Percentiles rank a stretch among this genome's conserved stretches.
These are phyloP conservation scores for Octonoba sinensis DNA, from an alignment of 2,888 invertebrate species.

Conservation along the genomic window DNA sequence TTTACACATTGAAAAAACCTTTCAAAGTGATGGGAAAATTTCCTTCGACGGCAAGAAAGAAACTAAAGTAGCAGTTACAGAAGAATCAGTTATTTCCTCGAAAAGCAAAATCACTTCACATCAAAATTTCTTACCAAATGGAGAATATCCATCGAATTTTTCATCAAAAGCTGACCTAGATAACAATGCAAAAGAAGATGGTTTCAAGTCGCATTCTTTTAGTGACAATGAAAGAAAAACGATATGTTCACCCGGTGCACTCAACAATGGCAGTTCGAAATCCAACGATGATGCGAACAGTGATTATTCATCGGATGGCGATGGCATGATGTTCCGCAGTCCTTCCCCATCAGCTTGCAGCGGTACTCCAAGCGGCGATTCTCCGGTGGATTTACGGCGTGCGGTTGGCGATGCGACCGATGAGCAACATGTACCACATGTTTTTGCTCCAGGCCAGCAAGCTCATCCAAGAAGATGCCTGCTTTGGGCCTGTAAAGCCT, in stretches of 20 bases:
- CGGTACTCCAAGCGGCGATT: not conserved
- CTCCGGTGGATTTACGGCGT: constrained; percentile 31
- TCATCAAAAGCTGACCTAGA: too few relatives aligned
- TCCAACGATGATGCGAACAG: not conserved
- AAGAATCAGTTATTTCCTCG: too few relatives aligned
- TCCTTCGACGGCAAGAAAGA: too few relatives aligned
- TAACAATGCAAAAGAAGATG: not conserved
- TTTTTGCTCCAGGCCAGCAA: constrained; percentile 55
- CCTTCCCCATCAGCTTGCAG: constrained; percentile 19
- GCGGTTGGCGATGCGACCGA: constrained; percentile 5
- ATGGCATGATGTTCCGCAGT: constrained; percentile 1
- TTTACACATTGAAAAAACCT: too few relatives aligned
- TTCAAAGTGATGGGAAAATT: too few relatives aligned
- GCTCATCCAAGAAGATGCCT: constrained; percentile 79
- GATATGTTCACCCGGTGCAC: too few relatives aligned
- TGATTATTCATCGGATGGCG: constrained; percentile 21
- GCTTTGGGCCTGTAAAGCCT: constrained; percentile 97
- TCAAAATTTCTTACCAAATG: too few relatives aligned
- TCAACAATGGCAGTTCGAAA: not conserved
- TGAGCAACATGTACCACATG: constrained; percentile 55
- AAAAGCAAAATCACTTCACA: too few relatives aligned
- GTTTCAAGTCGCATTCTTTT: constrained; percentile 27
- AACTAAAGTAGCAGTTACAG: too few relatives aligned
- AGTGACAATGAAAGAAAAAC: constrained; percentile 3
- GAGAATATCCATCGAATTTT: too few relatives aligned